Conservation (phyloP, 2,113 vertebrate genomes). For the Apodemus sylvaticus region DNA sequence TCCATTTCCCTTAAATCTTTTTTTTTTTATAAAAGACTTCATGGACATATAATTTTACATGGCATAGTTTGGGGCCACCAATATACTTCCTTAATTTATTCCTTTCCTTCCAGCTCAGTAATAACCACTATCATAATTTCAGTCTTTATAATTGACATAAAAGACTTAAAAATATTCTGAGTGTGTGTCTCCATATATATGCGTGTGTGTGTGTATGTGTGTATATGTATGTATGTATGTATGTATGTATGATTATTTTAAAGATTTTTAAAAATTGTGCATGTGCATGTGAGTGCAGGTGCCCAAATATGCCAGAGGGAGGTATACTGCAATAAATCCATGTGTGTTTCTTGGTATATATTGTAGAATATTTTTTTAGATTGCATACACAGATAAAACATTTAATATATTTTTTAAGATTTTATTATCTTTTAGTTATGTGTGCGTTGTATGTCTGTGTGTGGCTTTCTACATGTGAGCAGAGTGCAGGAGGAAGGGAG, state of each 20-base stretch:
- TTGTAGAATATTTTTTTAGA: neutral
- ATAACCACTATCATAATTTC: neutral
- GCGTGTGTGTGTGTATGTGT: neutral
- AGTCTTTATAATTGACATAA: neutral
- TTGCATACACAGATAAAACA: neutral
- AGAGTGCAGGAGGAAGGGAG: neutral
- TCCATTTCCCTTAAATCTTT: neutral
- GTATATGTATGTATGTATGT: no score
- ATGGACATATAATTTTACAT: neutral
- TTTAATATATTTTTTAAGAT: neutral
- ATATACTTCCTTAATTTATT: neutral
- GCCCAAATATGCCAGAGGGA: neutral
- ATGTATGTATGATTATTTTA: no score
- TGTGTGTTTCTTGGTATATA: neutral
- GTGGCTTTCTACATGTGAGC: neutral
- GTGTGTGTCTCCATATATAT: neutral
- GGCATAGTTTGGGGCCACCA: neutral
- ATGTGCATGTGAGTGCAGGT: neutral
- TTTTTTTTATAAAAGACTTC: neutral
- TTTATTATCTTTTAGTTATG: neutral
- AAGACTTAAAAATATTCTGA: neutral
- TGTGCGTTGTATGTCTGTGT: neutral
- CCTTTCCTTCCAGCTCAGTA: neutral
- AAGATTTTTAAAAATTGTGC: neutral
- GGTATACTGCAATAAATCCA: neutral